Evolutionary conservation across 2,888 invertebrate species (phyloP).

Genomic region (Ferdinandea cuprea): DNA sequence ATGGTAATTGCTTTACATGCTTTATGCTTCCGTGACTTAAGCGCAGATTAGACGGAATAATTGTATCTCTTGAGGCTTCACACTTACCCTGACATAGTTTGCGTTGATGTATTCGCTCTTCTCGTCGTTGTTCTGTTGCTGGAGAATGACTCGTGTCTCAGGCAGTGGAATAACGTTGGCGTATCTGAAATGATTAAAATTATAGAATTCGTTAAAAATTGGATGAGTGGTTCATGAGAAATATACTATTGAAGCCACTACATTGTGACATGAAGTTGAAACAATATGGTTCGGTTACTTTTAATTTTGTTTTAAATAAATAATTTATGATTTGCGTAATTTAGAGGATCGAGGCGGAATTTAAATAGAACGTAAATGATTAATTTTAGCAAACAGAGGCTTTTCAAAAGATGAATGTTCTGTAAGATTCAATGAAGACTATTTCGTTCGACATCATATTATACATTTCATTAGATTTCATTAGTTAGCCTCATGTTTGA

Average conservation of each 20-base stretch:
- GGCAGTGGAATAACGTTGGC: conserved; percentile 97
- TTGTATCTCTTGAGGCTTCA: conserved; percentile 56
- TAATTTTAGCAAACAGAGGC: too few relatives aligned
- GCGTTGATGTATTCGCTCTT: conserved; percentile 96
- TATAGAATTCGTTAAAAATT: conserved; percentile 25
- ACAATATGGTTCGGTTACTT: neutral
- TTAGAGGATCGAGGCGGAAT: too few relatives aligned
- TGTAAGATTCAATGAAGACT: too few relatives aligned
- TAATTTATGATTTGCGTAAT: too few relatives aligned
- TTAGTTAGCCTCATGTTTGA: too few relatives aligned
- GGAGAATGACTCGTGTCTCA: conserved; percentile 92
- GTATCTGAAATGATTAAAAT: conserved; percentile 84
- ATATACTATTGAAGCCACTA: neutral
- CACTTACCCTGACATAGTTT: conserved; percentile 93
- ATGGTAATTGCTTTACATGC: conserved; percentile 63
- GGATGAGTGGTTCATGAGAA: conserved; percentile 17
- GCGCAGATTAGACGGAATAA: conserved; percentile 67
- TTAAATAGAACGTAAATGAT: too few relatives aligned
- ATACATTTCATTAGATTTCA: too few relatives aligned
- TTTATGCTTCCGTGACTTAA: conserved; percentile 73
- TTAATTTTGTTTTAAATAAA: neutral
- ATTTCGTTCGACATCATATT: too few relatives aligned
- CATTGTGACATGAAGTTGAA: neutral
- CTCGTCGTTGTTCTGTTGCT: conserved; percentile 88
- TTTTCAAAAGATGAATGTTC: too few relatives aligned